Conservation (phyloP, 2,113 vertebrate species). For the Sinocyclocheilus grahami region DNA sequence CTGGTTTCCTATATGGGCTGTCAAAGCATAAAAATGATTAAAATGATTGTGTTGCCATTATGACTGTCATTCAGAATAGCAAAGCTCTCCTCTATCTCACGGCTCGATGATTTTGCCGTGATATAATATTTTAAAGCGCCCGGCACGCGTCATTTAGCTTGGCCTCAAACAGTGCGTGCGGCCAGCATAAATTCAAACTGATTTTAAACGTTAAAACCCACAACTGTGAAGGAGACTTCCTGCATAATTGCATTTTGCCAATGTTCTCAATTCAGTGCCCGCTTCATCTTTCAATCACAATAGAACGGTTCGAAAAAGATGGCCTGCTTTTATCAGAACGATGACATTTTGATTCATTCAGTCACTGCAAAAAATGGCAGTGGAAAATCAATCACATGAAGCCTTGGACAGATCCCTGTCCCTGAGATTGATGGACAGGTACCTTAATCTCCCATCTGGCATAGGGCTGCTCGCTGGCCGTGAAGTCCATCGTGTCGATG, state of each 20-base stretch:
- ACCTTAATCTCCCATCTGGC: slow-evolving; percentile 85
- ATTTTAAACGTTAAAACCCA: not conserved
- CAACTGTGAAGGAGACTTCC: slow-evolving; percentile 43
- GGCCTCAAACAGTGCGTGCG: not conserved
- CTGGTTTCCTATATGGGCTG: not conserved
- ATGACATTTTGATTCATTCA: slow-evolving; percentile 28
- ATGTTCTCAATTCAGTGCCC: not conserved
- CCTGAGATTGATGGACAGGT: slow-evolving; percentile 40
- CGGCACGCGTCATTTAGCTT: slow-evolving; percentile 17
- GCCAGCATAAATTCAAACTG: slow-evolving; percentile 23
- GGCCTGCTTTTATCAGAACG: not conserved
- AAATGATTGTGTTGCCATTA: slow-evolving; percentile 32
- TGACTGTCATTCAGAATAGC: slow-evolving; percentile 20
- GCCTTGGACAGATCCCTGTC: not conserved
- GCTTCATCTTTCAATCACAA: slow-evolving; percentile 19
- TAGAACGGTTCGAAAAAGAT: slow-evolving; percentile 3
- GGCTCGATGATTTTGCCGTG: not conserved
- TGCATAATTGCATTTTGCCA: slow-evolving; percentile 4
- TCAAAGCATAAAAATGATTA: slow-evolving; percentile 13
- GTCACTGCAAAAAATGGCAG: not conserved
- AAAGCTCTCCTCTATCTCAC: slow-evolving; percentile 25
- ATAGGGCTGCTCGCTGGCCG: slow-evolving; percentile 74
- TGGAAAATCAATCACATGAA: slow-evolving; percentile 10
- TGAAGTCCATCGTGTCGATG: slow-evolving; percentile 69
- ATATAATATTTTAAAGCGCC: slow-evolving; percentile 38